A percentile compares a stretch with the other conserved stretches of the same genome.
phyloP scores from a whole-genome alignment of 2,113 vertebrate genomes.

The Orthonyx spaldingii region DNA sequence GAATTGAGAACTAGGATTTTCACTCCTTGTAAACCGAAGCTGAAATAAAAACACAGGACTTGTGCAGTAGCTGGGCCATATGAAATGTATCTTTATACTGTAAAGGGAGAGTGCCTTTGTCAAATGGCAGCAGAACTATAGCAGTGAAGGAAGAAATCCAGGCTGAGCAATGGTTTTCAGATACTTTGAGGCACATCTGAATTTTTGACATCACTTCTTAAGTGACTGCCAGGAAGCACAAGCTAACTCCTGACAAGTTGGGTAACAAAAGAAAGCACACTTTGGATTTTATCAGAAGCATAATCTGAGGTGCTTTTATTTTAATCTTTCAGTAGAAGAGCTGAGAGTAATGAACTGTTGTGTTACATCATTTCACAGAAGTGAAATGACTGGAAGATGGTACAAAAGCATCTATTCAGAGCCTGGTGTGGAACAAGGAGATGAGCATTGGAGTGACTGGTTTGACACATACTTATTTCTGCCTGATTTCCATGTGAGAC shows the following conservation, averaged over 20 bases:
- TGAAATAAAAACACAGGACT: neutral
- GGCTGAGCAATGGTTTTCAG: neutral
- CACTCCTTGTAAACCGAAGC: neutral
- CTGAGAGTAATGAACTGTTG: neutral
- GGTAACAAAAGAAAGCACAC: fast-evolving
- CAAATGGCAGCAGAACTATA: neutral
- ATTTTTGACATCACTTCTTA: neutral
- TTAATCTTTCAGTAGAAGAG: neutral
- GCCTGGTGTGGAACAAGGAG: neutral
- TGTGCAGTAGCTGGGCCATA: neutral
- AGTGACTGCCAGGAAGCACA: neutral
- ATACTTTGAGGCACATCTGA: neutral
- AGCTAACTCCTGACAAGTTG: neutral
- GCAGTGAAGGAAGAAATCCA: neutral
- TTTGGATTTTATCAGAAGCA: neutral
- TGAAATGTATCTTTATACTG: neutral
- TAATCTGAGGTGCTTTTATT: conserved; percentile 14
- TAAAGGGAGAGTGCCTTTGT: neutral
- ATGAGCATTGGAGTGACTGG: neutral
- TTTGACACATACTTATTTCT: neutral
- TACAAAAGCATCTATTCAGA: neutral
- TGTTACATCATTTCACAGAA: neutral
- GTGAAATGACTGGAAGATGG: neutral
- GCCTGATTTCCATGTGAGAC: neutral
- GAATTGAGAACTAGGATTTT: neutral